A percentile compares a stretch with the other conserved stretches of the same genome.
These are phyloP conservation scores for Zygothrica quintamaculata DNA, from an alignment of 2,888 invertebrate species.

Conservation along the genomic window DNA sequence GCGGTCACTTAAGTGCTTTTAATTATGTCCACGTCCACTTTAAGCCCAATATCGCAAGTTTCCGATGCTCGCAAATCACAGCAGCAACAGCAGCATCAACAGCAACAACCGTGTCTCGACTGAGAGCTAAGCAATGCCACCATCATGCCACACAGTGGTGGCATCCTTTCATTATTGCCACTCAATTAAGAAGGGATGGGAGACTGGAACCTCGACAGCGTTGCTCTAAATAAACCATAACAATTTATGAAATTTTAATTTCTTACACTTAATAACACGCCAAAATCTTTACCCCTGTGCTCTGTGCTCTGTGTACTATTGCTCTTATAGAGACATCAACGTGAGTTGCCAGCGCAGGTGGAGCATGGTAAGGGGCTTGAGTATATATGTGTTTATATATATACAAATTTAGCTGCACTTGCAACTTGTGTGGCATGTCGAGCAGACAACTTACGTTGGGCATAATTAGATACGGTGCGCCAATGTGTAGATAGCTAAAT, in stretches of 20 bases:
- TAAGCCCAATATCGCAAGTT: constrained; percentile 72
- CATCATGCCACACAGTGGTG: constrained; percentile 11
- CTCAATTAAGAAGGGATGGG: constrained; percentile 46
- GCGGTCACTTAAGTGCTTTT: constrained; percentile 73
- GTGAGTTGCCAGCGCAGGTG: constrained; percentile 71
- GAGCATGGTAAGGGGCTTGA: constrained; percentile 28
- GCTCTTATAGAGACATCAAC: constrained; percentile 69
- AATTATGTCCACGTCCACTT: constrained; percentile 79
- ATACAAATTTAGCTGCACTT: background rate
- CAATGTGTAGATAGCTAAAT: constrained; percentile 53
- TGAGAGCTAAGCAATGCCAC: background rate
- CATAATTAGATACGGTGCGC: constrained; percentile 67
- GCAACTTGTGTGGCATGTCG: constrained; percentile 70
- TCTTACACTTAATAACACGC: constrained; percentile 76
- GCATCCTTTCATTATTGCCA: background rate
- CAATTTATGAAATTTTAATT: constrained; percentile 78
- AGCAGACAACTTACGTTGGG: constrained; percentile 51
- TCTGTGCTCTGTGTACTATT: background rate
- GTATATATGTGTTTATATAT: background rate
- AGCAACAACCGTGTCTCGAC: constrained; percentile 8
- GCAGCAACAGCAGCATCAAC: constrained; percentile 22
- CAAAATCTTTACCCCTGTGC: constrained; percentile 21
- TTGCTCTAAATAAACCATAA: constrained; percentile 75
- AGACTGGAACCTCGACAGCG: constrained; percentile 19
- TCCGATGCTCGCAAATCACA: constrained; percentile 71